A percentile compares a stretch with the other conserved stretches of the same genome.
phyloP scores from a whole-genome alignment of 1,140 invertebrate species.

The Conus betulinus region DNA sequence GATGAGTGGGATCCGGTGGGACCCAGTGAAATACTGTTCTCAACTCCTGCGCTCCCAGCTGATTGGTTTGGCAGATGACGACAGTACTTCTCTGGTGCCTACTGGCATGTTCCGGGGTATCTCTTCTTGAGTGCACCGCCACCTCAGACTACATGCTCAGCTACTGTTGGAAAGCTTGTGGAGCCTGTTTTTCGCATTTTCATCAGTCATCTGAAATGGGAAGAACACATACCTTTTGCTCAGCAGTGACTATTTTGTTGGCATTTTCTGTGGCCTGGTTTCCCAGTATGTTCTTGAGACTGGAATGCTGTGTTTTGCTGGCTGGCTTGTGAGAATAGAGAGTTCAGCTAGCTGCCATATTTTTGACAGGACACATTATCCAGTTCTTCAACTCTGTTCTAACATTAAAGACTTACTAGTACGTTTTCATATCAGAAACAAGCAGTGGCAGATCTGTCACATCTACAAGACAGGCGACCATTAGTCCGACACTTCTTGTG shows the following conservation, averaged over 20 bases:
- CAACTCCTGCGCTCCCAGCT: no score
- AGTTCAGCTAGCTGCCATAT: not conserved
- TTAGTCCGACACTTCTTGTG: no score
- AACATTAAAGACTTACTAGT: not conserved
- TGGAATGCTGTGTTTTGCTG: not conserved
- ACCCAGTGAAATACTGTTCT: no score
- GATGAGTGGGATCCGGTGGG: not conserved
- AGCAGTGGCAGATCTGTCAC: no score
- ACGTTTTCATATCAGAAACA: no score
- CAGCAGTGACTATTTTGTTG: not conserved
- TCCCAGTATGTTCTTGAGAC: not conserved
- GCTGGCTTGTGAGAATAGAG: not conserved
- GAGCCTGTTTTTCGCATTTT: not conserved
- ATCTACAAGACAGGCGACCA: no score
- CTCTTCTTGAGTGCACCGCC: not conserved
- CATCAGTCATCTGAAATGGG: not conserved
- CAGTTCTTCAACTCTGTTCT: not conserved
- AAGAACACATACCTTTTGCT: not conserved
- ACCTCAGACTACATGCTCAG: slow-evolving; percentile 22
- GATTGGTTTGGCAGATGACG: no score
- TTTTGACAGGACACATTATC: not conserved
- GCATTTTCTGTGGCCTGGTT: not conserved
- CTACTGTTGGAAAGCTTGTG: slow-evolving; percentile 11
- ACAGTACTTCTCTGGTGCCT: no score
- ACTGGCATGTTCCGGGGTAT: no score